phyloP scores from a whole-genome alignment of 2,888 invertebrate genomes.

The Caenorhabditis becei region DNA sequence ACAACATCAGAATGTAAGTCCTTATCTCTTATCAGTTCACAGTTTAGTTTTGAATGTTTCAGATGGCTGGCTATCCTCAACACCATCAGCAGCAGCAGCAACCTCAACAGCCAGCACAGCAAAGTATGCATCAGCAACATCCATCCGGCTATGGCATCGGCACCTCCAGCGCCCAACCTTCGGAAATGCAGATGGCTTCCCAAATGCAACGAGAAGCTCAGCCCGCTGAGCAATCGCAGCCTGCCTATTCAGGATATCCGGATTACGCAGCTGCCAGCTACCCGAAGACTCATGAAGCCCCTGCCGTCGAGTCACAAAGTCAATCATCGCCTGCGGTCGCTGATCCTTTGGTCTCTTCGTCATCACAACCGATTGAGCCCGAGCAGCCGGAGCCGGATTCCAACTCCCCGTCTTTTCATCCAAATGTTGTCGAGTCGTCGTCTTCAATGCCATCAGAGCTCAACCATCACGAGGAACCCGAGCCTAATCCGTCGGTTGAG shows the following conservation, averaged over 20 bases:
- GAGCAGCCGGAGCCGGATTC: not conserved
- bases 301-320: not conserved
- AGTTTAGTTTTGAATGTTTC: conserved; percentile 4
- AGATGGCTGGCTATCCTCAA: conserved; percentile 36
- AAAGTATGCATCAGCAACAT: conserved; percentile 3
- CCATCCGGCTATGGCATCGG: conserved; percentile 26
- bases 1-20: conserved; percentile 29
- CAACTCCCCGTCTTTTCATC: too few species aligned
- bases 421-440: conserved; percentile 1
- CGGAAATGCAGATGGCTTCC: not conserved
- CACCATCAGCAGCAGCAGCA: conserved; percentile 25
- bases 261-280: conserved; percentile 41
- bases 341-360: not conserved
- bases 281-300: not conserved
- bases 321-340: conserved; percentile 6
- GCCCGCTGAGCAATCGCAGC: conserved; percentile 1
- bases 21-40: conserved; percentile 2
- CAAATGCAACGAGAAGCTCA: conserved; percentile 4
- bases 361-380: not conserved
- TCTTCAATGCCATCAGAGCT: conserved; percentile 1
- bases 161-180: conserved; percentile 15
- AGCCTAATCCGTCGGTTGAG: conserved; percentile 6
- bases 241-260: conserved; percentile 27
- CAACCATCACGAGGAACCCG: conserved; percentile 10
- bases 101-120: conserved; percentile 13